Conservation (phyloP, 2,888 invertebrate genomes). For the Ypsolopha sequella region DNA sequence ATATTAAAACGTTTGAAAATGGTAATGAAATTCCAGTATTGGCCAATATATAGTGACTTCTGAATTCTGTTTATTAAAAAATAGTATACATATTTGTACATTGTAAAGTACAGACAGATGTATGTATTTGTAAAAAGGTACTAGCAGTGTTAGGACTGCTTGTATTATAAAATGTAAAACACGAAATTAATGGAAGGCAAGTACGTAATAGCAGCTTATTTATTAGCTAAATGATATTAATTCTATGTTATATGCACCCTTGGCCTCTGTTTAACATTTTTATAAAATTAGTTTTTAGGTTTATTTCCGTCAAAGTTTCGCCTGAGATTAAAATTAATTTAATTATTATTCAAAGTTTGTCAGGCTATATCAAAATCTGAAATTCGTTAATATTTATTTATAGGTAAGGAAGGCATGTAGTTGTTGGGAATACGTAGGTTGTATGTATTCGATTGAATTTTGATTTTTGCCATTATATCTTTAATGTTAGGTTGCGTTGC, state of each 20-base stretch:
- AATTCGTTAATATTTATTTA: constrained; percentile 11
- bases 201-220: neutral
- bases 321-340: neutral
- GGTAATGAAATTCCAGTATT: neutral
- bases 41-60: neutral
- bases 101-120: too few relatives aligned
- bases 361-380: neutral
- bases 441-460: constrained; percentile 19
- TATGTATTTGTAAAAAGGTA: too few relatives aligned
- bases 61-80: too few relatives aligned
- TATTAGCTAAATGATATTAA: neutral
- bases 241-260: neutral
- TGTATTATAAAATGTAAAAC: neutral
- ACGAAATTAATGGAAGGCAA: neutral
- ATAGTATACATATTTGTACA: too few relatives aligned
- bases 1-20: neutral
- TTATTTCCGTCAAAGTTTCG: neutral
- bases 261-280: neutral
- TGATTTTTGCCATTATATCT: constrained; percentile 41
- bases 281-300: neutral
- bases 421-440: constrained; percentile 26
- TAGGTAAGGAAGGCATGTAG: constrained; percentile 15
- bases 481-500: constrained; percentile 25
- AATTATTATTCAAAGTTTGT: neutral
- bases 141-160: neutral